Evolutionary conservation across 64 coral and sea anemone genomes (phyloP).

Genomic region (Dendronephthya gigantea): DNA sequence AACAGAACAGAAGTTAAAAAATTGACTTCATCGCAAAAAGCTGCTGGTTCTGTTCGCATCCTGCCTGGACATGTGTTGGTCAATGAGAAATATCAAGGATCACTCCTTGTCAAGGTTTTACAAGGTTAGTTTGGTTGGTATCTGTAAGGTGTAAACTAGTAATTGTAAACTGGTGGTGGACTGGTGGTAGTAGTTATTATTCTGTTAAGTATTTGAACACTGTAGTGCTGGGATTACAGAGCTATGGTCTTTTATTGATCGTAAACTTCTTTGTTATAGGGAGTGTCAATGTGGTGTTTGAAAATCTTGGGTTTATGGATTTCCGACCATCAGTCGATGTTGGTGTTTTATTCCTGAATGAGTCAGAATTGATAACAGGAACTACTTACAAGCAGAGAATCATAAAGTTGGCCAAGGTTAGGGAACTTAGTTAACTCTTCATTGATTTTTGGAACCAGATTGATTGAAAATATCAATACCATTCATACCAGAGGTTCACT

Average conservation of each 20-base stretch:
- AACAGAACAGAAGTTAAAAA: background rate
- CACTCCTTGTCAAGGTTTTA: conserved; percentile 56
- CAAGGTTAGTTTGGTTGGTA: conserved; percentile 34
- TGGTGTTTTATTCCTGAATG: conserved; percentile 69
- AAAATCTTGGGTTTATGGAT: conserved; percentile 72
- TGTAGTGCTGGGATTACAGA: too few relatives aligned
- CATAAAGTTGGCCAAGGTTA: conserved; percentile 71
- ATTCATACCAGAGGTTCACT: background rate
- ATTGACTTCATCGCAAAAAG: conserved; percentile 24
- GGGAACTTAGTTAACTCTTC: background rate
- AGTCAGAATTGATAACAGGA: conserved; percentile 67
- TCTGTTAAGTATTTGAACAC: too few relatives aligned
- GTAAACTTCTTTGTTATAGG: conserved; percentile 47
- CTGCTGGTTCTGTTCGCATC: conserved; percentile 53
- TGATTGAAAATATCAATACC: background rate
- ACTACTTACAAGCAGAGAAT: conserved; percentile 56
- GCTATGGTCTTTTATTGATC: too few relatives aligned
- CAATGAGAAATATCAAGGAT: conserved; percentile 74
- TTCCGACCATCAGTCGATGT: conserved; percentile 65
- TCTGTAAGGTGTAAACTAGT: too few relatives aligned
- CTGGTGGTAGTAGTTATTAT: too few relatives aligned
- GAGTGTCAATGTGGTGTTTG: conserved; percentile 64
- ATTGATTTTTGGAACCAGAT: background rate
- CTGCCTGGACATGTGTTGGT: conserved; percentile 74
- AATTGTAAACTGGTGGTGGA: too few relatives aligned